These are phyloP conservation scores for Oscheius sp. DNA, from an alignment of 2,888 invertebrate genomes.

Conservation along the genomic window DNA sequence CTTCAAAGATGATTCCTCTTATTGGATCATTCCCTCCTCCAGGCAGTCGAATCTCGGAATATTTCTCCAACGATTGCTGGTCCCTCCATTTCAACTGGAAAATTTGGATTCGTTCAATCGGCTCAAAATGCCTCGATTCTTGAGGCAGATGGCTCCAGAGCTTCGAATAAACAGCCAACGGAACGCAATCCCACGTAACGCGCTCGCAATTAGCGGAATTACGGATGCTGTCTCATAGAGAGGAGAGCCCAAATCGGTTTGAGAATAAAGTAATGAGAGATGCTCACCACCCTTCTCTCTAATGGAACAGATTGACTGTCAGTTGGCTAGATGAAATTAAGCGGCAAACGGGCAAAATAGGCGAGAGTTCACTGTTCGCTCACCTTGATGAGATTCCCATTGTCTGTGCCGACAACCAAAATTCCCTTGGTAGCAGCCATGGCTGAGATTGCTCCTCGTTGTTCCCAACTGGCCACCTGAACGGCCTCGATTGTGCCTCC, in stretches of 20 bases:
- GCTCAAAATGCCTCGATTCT: no score
- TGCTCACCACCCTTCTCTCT: background rate
- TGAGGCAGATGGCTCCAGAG: conserved; percentile 15
- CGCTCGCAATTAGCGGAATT: conserved; percentile 13
- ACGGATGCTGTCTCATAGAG: no score
- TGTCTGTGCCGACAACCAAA: background rate
- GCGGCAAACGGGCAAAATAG: no score
- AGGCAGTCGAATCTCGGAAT: background rate
- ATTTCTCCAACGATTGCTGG: conserved; percentile 10
- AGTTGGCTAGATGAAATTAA: no score
- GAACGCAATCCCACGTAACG: conserved; percentile 19
- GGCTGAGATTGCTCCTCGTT: conserved; percentile 9
- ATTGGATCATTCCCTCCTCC: background rate
- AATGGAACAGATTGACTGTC: no score
- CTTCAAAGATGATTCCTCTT: background rate
- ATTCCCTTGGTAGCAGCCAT: conserved; percentile 1
- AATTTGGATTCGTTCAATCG: background rate
- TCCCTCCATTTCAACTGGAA: conserved; percentile 31
- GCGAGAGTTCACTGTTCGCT: background rate
- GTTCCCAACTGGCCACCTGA: conserved; percentile 40
- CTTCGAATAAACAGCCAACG: background rate
- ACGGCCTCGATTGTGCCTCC: conserved; percentile 66
- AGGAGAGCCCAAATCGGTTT: conserved; percentile 5
- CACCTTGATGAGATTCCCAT: conserved; percentile 18
- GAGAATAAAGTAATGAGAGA: conserved; percentile 3